Conservation (phyloP, 2,797 vertebrate genomes). For the Dendrocincla tyrannina region DNA sequence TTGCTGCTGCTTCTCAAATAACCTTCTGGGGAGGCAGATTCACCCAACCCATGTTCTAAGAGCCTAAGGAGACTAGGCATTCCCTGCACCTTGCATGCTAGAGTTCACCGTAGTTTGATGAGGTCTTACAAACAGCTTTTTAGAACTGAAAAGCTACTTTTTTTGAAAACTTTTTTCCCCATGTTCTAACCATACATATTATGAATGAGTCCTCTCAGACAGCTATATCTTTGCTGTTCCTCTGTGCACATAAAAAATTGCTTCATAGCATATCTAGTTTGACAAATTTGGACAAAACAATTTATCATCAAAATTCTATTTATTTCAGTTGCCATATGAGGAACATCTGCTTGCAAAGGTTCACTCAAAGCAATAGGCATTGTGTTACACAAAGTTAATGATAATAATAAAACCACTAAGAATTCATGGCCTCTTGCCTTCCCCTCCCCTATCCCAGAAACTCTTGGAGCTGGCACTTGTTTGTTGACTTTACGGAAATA, state of each 20-base stretch:
- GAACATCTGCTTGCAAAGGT: not conserved
- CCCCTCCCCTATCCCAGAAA: fast-evolving
- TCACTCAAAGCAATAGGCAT: not conserved
- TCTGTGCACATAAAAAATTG: not conserved
- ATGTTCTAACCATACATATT: not conserved
- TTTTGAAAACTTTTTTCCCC: not conserved
- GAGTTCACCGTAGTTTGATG: not conserved
- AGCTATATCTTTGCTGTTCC: not conserved
- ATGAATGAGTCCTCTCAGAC: not conserved
- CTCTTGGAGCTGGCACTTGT: not conserved
- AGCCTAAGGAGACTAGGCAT: not conserved
- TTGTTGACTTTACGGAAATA: not conserved
- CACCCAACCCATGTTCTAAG: not conserved
- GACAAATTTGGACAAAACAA: not conserved
- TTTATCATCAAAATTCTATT: not conserved
- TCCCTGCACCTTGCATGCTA: not conserved
- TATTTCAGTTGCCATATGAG: not conserved
- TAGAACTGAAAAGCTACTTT: not conserved
- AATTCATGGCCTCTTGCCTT: not conserved
- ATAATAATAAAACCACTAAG: not conserved
- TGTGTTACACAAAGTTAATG: not conserved
- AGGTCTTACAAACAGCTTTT: not conserved
- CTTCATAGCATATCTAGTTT: not conserved
- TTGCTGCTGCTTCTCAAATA: not conserved
- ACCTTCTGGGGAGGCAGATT: not conserved